These are phyloP conservation scores for Scleropages formosus DNA, from an alignment of 2,797 vertebrate species.

Conservation along the genomic window DNA sequence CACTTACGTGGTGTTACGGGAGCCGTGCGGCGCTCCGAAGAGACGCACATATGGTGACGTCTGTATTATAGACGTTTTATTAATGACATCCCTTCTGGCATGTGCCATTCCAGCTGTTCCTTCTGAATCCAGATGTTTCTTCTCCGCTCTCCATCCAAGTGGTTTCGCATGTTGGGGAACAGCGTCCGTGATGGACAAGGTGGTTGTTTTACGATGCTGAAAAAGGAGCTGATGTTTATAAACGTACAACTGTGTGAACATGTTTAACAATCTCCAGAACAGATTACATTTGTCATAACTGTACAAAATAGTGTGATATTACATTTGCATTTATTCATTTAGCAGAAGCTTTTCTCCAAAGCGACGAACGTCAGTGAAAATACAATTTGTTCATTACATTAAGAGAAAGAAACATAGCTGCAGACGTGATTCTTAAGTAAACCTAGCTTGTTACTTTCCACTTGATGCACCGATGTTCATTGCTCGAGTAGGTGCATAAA, in stretches of 20 bases:
- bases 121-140: neutral
- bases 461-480: no score
- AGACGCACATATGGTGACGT: neutral
- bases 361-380: no score
- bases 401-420: no score
- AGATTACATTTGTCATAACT: neutral
- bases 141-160: neutral
- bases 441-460: no score
- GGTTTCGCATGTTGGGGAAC: neutral
- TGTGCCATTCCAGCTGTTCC: slow-evolving; percentile 3
- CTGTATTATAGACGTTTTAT: neutral
- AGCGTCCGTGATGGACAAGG: neutral
- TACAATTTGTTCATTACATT: no score
- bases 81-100: neutral
- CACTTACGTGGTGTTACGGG: neutral
- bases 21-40: neutral
- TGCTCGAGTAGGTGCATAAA: no score
- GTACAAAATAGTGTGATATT: no score
- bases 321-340: no score
- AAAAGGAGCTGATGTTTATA: neutral
- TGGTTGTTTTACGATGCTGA: neutral
- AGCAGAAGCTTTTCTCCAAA: no score
- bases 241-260: neutral
- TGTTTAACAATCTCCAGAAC: neutral
- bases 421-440: no score